Evolutionary conservation across 1,140 invertebrate species (phyloP), one percentile per base, ranked within the genome.

Genomic region (Brachionus sp.): DNA sequence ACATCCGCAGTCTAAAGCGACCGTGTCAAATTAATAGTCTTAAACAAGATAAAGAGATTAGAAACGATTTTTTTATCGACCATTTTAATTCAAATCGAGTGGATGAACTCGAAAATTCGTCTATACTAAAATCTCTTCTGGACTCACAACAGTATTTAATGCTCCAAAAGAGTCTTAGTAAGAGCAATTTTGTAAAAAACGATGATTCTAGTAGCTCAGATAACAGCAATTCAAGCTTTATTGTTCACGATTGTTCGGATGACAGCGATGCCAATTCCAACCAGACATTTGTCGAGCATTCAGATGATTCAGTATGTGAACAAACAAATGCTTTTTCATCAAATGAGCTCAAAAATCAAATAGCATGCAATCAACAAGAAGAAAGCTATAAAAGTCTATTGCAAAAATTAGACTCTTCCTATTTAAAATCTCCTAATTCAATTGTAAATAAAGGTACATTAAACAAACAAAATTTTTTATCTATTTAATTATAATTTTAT

Each of bases 301-400:
- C 68, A 19, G 68, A 73, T n/a, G 68, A 46, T 13, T 23, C 19
- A 12, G 10, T 7, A 25, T 25, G 23, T 29, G 70, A 46, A n/a
- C 29, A 68, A 37, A 13, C n/a, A n/a, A 13, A 57, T 13, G 12
- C 6, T 42, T 19, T 6, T 16, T 29, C 29, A 29, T 29, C 29
- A 29, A 9, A 57, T 57, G 50, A 57, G 50, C 6, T 16, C n/a
- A 57, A 57, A 57, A 19, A 23, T 57, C n/a, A 57, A 6, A 16
- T 16, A 50, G 0, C 6, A 16, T 50, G n/a, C 50, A 19, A 5
- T 2, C 5, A 57, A 9, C 96, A 87, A 92, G 93, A 84, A 94
- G 95, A 88, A 94, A 19, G 66, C 29, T 70, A 70, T 33, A 37
- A 37, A 37, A 16, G n/a, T 37, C n/a, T 70, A 23, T 13, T 70